These are phyloP conservation scores for Netelia virgata DNA, from an alignment of 2,888 invertebrate species.

Conservation along the genomic window DNA sequence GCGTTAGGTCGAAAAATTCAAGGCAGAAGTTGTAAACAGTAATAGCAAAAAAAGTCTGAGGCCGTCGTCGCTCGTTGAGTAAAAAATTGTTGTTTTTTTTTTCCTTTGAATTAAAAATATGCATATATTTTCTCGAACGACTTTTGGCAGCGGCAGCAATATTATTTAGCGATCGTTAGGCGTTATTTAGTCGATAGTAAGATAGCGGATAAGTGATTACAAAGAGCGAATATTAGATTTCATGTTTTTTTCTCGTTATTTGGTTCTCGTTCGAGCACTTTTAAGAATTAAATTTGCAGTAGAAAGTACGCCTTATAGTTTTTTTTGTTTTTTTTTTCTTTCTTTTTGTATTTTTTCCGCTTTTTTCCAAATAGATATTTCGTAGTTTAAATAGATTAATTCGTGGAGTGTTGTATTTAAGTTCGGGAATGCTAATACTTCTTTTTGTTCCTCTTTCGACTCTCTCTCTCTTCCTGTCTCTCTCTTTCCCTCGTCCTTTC, in stretches of 20 bases:
- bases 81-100: conserved; percentile 36
- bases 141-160: conserved; percentile 52
- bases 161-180: conserved; percentile 63
- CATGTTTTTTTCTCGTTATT: conserved; percentile 26
- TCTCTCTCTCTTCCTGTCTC: too few relatives aligned
- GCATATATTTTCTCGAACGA: not conserved
- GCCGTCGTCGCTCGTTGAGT: conserved; percentile 30
- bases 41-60: conserved; percentile 54
- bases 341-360: conserved; percentile 58
- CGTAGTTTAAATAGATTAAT: conserved; percentile 63
- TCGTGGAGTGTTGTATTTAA: conserved; percentile 44
- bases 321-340: conserved; percentile 41
- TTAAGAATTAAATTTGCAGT: conserved; percentile 56
- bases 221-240: conserved; percentile 57
- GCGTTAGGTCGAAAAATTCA: conserved; percentile 27
- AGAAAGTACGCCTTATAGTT: conserved; percentile 60
- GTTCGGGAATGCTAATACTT: not conserved
- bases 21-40: conserved; percentile 23
- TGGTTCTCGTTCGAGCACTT: conserved; percentile 41
- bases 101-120: conserved; percentile 20
- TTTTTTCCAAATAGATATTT: conserved; percentile 60
- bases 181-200: conserved; percentile 62
- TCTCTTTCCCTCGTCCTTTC: not conserved
- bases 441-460: not conserved
- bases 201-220: conserved; percentile 62